phyloP scores from a whole-genome alignment of 2,888 invertebrate genomes.

The Bimastos eiseni region DNA sequence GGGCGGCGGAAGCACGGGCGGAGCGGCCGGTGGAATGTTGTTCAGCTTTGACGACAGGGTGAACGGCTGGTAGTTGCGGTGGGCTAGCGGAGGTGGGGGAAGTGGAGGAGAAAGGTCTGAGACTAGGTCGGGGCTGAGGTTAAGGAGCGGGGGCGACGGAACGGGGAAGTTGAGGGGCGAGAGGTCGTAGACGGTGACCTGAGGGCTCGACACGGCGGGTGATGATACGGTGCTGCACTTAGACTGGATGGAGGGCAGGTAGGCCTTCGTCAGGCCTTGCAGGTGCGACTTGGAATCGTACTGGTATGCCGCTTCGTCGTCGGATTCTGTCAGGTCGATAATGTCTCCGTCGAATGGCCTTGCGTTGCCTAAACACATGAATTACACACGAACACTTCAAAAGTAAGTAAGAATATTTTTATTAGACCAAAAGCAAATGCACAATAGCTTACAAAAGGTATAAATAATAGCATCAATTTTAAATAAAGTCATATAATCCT shows the following conservation, averaged over 20 bases:
- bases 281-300: slow-evolving; percentile 23
- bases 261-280: slow-evolving; percentile 15
- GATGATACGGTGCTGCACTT: slow-evolving; percentile 27
- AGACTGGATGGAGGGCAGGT: not conserved
- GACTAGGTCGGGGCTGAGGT: slow-evolving; percentile 17
- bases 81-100: slow-evolving; percentile 18
- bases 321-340: slow-evolving; percentile 44
- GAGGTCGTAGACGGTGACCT: slow-evolving; percentile 31
- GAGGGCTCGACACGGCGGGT: slow-evolving; percentile 30
- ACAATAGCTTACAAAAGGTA: too few relatives aligned
- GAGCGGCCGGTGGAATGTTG: not conserved
- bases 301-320: slow-evolving; percentile 39
- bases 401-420: too few relatives aligned
- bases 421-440: too few relatives aligned
- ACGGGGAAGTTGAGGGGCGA: slow-evolving; percentile 34
- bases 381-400: not conserved
- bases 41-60: not conserved
- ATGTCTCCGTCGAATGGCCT: slow-evolving; percentile 38
- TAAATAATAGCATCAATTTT: too few relatives aligned
- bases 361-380: slow-evolving; percentile 26
- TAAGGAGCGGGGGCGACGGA: slow-evolving; percentile 32
- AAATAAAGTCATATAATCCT: not conserved
- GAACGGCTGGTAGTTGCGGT: slow-evolving; percentile 22
- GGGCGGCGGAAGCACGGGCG: not conserved
- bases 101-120: slow-evolving; percentile 1